phyloP scores from a whole-genome alignment of 2,888 invertebrate genomes.

The Diaprepes abbreviatus region DNA sequence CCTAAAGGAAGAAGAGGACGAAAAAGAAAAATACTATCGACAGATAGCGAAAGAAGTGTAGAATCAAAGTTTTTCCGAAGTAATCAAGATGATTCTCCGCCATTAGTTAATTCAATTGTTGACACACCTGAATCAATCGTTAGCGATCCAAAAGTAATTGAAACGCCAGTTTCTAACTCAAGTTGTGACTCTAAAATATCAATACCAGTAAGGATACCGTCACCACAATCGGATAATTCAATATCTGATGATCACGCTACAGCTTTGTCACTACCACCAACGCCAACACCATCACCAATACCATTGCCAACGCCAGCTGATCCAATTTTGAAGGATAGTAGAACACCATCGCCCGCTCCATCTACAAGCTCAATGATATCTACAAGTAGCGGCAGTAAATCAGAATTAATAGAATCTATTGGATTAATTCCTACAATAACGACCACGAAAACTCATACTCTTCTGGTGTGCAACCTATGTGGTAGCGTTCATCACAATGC shows the following conservation, averaged over 20 bases:
- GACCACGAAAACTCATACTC: constrained; percentile 23
- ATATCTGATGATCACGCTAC: too few relatives aligned
- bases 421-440: constrained; percentile 39
- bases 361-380: neutral
- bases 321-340: neutral
- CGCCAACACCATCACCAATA: too few relatives aligned
- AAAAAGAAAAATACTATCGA: constrained; percentile 16
- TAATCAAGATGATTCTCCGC: neutral
- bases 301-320: neutral
- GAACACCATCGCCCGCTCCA: neutral
- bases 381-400: neutral
- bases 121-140: neutral
- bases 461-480: constrained; percentile 54
- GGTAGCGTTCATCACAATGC: constrained; percentile 49
- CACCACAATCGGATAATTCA: neutral
- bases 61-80: constrained; percentile 1
- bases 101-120: neutral
- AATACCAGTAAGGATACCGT: neutral
- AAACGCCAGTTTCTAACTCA: neutral
- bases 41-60: neutral
- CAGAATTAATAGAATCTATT: constrained; percentile 33
- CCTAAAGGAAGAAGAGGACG: neutral
- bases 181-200: neutral
- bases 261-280: too few relatives aligned
- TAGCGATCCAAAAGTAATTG: neutral